Evolutionary conservation across 1,140 invertebrate genomes (phyloP), one percentile per base, ranked within the genome.

Genomic region (Mylabris phalerata): DNA sequence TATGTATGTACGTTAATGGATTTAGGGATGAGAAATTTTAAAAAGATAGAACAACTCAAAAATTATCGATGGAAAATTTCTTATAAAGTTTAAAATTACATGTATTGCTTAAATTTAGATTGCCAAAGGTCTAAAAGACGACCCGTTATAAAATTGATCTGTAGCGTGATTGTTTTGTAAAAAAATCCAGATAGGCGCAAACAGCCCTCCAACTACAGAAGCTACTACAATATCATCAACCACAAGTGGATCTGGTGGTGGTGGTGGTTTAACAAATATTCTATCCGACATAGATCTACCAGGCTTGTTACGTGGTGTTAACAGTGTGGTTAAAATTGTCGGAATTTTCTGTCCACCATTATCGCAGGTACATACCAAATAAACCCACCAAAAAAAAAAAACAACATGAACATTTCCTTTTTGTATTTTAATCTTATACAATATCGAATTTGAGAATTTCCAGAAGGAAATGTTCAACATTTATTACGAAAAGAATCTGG

Each of bases 311-410:
- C 57, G 62, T 64, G 66, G 67, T 62, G 58, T 69, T 11, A 69
- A 69, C 50, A 66, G 63, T 66, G 63, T 69, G 55, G 67, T 69
- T 25, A 67, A 65, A 64, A 49, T 69, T 49, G 56, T 69, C 44
- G 65, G 67, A 48, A 59, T 54, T 46, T 69, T 69, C 50, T 73
- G 70, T 62, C 70, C 71, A 13, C 71, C 69, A 46, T 60, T 71
- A 46, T 71, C 69, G 40, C 71, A 73, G 71, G 71, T 73, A 73
- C 32, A 5, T 32, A 7, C 19, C 19, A 19, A 19, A 19, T 19
- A 71, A 52, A 11, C 25, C 26, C 39, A 2, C 39, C 13, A 0
- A 13, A 40, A 6, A 40, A 40, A 40, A 40, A 7, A 7, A 10
- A 2, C 6, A 40, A 40, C 10, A 42, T 10, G 41, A 42, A 32